A percentile compares a stretch with the other conserved stretches of the same genome.
These are phyloP conservation scores for Neostethus bicornis DNA, from an alignment of 2,797 vertebrate genomes.

Conservation along the genomic window DNA sequence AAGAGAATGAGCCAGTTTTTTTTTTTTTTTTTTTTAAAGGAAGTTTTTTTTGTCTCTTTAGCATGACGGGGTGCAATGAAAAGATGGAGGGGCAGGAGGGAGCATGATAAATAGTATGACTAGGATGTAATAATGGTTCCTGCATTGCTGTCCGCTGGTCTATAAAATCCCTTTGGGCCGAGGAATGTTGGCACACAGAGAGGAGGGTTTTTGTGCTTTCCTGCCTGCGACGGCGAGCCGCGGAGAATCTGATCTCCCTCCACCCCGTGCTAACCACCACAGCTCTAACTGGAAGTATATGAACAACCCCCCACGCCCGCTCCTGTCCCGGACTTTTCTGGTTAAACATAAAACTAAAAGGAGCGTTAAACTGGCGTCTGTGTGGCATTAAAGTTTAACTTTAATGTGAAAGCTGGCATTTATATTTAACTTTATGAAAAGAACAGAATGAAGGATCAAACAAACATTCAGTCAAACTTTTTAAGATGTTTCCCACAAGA, in stretches of 20 bases:
- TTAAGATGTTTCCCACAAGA: no score
- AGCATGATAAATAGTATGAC: constrained; percentile 75
- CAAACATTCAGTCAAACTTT: no score
- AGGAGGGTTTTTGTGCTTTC: constrained; percentile 71
- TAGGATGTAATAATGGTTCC: constrained; percentile 76
- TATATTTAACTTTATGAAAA: no score
- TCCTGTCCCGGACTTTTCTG: constrained; percentile 7
- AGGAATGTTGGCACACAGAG: constrained; percentile 76
- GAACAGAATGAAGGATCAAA: no score
- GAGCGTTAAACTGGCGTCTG: neutral
- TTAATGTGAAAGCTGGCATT: no score
- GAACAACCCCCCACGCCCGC: constrained; percentile 31
- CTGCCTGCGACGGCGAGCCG: constrained; percentile 59
- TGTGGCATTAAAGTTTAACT: no score
- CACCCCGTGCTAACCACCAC: constrained; percentile 30
- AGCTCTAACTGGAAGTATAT: constrained; percentile 40
- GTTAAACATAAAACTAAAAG: neutral
- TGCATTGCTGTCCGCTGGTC: constrained; percentile 80
- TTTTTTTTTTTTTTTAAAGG: constrained; percentile 23
- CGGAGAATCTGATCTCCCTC: constrained; percentile 47
- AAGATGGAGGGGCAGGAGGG: constrained; percentile 36
- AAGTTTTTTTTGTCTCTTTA: constrained; percentile 37
- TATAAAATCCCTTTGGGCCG: constrained; percentile 79
- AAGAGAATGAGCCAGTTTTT: constrained; percentile 53
- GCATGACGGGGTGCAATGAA: constrained; percentile 61